These are phyloP conservation scores for Microchirus variegatus DNA, from an alignment of 2,797 vertebrate genomes.

Conservation along the genomic window DNA sequence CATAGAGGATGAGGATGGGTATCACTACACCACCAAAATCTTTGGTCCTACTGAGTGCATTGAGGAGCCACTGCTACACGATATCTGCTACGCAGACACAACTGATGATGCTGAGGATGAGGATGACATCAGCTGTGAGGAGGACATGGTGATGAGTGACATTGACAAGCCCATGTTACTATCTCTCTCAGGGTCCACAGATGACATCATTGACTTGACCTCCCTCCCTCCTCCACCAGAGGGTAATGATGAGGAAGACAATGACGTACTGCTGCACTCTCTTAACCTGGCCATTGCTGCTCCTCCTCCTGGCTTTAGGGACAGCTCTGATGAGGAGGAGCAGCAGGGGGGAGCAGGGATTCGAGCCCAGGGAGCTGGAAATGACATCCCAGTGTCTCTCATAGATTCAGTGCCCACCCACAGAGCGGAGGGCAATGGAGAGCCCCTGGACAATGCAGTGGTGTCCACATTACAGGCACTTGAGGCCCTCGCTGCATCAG, in stretches of 20 bases:
- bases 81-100: conserved; percentile 97
- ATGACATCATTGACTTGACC: conserved; percentile 98
- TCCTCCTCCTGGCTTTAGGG: conserved; percentile 96
- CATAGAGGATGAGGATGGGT: conserved; percentile 85
- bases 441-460: conserved; percentile 88
- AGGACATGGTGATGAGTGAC: conserved; percentile 91
- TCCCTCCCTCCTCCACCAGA: conserved; percentile 96
- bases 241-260: conserved; percentile 91
- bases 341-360: conserved; percentile 82
- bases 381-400: conserved; percentile 96
- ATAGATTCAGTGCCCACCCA: conserved; percentile 94
- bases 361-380: conserved; percentile 66
- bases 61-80: conserved; percentile 94
- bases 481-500: conserved; percentile 93
- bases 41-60: conserved; percentile 90
- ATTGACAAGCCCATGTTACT: conserved; percentile 89
- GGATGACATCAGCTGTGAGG: conserved; percentile 97
- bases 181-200: conserved; percentile 93
- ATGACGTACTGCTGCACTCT: conserved; percentile 93
- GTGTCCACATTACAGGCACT: conserved; percentile 94
- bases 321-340: conserved; percentile 98
- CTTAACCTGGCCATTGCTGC: conserved; percentile 98
- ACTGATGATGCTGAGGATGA: conserved; percentile 98
- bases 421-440: conserved; percentile 83
- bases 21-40: conserved; percentile 91